phyloP scores from a whole-genome alignment of 2,888 invertebrate species.

The Drosophila aldrichi region DNA sequence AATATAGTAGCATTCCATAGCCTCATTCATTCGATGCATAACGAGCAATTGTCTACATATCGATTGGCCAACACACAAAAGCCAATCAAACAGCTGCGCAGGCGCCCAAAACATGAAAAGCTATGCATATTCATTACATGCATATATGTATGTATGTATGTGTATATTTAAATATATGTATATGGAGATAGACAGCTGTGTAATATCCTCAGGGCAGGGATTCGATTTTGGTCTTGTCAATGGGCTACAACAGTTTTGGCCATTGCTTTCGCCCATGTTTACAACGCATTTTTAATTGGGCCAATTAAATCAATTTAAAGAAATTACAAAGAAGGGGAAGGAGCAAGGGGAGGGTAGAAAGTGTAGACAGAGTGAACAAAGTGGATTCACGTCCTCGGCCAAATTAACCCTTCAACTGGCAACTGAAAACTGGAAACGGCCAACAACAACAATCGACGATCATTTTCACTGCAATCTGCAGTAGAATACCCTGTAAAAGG shows the following conservation, averaged over 20 bases:
- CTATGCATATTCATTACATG: neutral
- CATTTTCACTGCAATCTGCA: constrained; percentile 39
- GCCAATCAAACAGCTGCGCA: constrained; percentile 70
- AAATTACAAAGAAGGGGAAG: constrained; percentile 77
- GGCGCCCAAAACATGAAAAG: constrained; percentile 21
- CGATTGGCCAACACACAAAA: constrained; percentile 53
- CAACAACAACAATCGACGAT: constrained; percentile 35
- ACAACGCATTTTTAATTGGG: constrained; percentile 69
- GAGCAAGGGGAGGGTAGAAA: too few species aligned
- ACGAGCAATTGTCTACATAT: constrained; percentile 71
- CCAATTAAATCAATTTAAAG: constrained; percentile 78
- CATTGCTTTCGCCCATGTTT: constrained; percentile 41
- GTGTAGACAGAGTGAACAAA: neutral
- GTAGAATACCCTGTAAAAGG: constrained; percentile 9
- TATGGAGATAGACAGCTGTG: constrained; percentile 30
- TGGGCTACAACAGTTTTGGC: constrained; percentile 4
- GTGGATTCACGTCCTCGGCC: constrained; percentile 37
- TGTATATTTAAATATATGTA: neutral
- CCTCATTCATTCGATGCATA: constrained; percentile 35
- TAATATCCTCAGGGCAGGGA: constrained; percentile 59
- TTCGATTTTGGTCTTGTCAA: constrained; percentile 36
- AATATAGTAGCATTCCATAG: constrained; percentile 39
- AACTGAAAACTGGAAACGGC: constrained; percentile 6
- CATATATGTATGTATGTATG: neutral
- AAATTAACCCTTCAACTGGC: constrained; percentile 65